phyloP scores from a whole-genome alignment of 2,888 invertebrate genomes.

The Fragum sueziense region DNA sequence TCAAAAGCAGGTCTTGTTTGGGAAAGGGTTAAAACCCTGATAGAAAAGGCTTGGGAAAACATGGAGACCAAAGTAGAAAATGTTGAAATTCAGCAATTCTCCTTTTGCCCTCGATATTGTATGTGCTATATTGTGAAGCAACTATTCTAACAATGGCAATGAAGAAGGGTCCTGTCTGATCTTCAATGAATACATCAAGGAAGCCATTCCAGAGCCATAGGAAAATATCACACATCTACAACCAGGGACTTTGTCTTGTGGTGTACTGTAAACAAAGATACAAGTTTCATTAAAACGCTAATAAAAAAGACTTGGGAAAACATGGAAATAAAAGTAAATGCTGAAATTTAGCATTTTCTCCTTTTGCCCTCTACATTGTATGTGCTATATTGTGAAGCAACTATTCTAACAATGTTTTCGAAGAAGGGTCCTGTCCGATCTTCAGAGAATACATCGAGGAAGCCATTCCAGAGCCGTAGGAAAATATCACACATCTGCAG shows the following conservation, averaged over 20 bases:
- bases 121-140: conserved; percentile 88
- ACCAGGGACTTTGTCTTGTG: conserved; percentile 88
- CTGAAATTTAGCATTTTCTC: too few species aligned
- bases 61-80: too few species aligned
- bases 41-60: too few species aligned
- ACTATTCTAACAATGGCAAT: conserved; percentile 85
- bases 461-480: conserved; percentile 98
- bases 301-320: too few species aligned
- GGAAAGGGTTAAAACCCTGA: too few species aligned
- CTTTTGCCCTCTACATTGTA: conserved; percentile 87
- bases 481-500: conserved; percentile 93
- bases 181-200: conserved; percentile 95
- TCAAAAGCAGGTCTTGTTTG: too few species aligned
- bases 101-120: conserved; percentile 87
- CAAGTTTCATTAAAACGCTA: too few species aligned
- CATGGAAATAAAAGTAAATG: too few species aligned
- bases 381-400: conserved; percentile 88
- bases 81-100: too few species aligned
- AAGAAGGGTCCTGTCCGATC: conserved; percentile 86
- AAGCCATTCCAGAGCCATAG: conserved; percentile 98
- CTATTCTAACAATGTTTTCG: conserved; percentile 85
- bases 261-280: conserved; percentile 85
- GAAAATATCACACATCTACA: conserved; percentile 95
- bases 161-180: conserved; percentile 87
- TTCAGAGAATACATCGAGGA: conserved; percentile 96